Conservation (phyloP, 2,113 vertebrate genomes). For the Paralichthys olivaceus region DNA sequence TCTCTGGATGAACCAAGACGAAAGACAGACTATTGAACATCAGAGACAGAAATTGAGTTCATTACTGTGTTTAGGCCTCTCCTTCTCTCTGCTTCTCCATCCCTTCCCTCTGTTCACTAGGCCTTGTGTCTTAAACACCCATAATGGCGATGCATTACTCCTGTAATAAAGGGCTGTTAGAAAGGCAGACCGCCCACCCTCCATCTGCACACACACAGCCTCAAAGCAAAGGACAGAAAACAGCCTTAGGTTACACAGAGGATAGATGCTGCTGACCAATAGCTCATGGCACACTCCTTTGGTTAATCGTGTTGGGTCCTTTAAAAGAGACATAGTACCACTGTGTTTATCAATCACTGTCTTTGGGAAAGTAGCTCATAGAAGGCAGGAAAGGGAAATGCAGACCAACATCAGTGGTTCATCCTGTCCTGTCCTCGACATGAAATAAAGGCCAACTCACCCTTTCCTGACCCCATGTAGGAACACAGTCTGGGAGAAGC, state of each 20-base stretch:
- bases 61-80: conserved; percentile 79
- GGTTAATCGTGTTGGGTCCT: conserved; percentile 24
- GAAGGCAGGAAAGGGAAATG: conserved; percentile 55
- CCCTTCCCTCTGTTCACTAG: conserved; percentile 50
- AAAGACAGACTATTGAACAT: conserved; percentile 64
- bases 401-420: conserved; percentile 62
- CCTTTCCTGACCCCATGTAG: conserved; percentile 50
- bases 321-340: conserved; percentile 52
- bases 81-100: conserved; percentile 37
- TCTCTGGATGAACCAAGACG: conserved; percentile 67
- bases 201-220: conserved; percentile 67
- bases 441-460: conserved; percentile 63
- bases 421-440: conserved; percentile 41
- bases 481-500: conserved; percentile 46
- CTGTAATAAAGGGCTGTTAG: conserved; percentile 69
- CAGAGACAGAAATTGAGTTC: conserved; percentile 75
- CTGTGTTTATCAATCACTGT: conserved; percentile 79
- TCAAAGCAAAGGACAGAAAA: conserved; percentile 63
- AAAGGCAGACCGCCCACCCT: conserved; percentile 62
- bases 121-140: conserved; percentile 74
- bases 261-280: conserved; percentile 71
- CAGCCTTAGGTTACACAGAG: conserved; percentile 63
- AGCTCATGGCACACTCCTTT: conserved; percentile 47
- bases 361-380: conserved; percentile 56
- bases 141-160: conserved; percentile 74